These are phyloP conservation scores for Microplitis manilae DNA, from an alignment of 2,888 invertebrate species.

Conservation along the genomic window DNA sequence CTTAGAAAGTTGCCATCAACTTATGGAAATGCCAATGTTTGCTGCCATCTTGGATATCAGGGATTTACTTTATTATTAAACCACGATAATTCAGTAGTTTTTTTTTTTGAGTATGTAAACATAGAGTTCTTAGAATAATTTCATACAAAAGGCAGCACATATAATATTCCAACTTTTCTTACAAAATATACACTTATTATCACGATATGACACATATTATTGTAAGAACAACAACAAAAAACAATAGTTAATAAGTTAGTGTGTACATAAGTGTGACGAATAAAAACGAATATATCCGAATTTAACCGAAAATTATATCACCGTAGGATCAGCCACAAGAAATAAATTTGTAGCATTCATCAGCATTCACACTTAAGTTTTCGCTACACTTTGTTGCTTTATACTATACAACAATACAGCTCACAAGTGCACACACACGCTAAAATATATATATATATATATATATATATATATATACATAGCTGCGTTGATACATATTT, in stretches of 20 bases:
- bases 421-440: not conserved
- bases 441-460: slow-evolving; percentile 37
- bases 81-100: not conserved
- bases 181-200: not conserved
- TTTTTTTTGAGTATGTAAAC: not conserved
- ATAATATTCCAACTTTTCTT: not conserved
- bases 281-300: slow-evolving; percentile 51
- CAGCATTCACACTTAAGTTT: slow-evolving; percentile 57
- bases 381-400: slow-evolving; percentile 47
- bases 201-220: not conserved
- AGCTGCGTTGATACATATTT: slow-evolving; percentile 43
- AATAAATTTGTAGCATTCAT: slow-evolving; percentile 59
- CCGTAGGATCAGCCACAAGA: slow-evolving; percentile 67
- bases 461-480: slow-evolving; percentile 48
- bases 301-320: slow-evolving; percentile 58
- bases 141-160: not conserved
- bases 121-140: not conserved
- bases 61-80: no score
- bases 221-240: not conserved
- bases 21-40: no score
- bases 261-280: slow-evolving; percentile 43
- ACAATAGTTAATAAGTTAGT: not conserved
- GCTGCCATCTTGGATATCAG: no score
- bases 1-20: no score
- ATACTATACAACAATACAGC: not conserved